These are phyloP conservation scores for Diadema setosum DNA, from an alignment of 35 echinoderm and acorn worm species.

Conservation along the genomic window DNA sequence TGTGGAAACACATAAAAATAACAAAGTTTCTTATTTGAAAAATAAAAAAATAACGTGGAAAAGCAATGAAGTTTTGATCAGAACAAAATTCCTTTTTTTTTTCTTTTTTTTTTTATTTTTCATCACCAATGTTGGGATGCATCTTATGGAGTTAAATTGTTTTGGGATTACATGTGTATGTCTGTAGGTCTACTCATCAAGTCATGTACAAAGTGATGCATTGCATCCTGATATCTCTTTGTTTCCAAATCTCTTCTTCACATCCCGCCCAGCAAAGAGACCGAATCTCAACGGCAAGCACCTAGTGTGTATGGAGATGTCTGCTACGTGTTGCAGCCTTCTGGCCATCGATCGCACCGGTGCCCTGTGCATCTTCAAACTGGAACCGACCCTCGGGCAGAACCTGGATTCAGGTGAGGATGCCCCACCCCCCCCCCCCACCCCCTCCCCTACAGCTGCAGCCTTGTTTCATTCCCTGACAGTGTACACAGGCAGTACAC, in stretches of 20 bases:
- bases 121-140: neutral
- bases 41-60: too few species aligned
- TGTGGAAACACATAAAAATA: too few species aligned
- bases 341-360: conserved; percentile 79
- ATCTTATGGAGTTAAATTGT: neutral
- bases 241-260: too few species aligned
- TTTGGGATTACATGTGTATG: neutral
- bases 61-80: too few species aligned
- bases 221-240: neutral
- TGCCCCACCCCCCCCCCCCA: too few species aligned
- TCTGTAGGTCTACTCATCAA: neutral
- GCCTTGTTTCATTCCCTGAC: too few species aligned
- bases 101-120: too few species aligned
- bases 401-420: conserved; percentile 62
- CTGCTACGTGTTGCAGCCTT: conserved; percentile 72
- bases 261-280: conserved; percentile 78
- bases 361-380: conserved; percentile 74
- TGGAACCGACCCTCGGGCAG: conserved; percentile 85
- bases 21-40: too few species aligned
- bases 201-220: neutral
- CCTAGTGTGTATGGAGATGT: conserved; percentile 88
- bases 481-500: too few species aligned
- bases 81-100: too few species aligned
- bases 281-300: conserved; percentile 77
- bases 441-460: too few species aligned